Evolutionary conservation across 2,888 invertebrate genomes (phyloP), one percentile per base, ranked within the genome.

Genomic region (Neoascia interrupta): DNA sequence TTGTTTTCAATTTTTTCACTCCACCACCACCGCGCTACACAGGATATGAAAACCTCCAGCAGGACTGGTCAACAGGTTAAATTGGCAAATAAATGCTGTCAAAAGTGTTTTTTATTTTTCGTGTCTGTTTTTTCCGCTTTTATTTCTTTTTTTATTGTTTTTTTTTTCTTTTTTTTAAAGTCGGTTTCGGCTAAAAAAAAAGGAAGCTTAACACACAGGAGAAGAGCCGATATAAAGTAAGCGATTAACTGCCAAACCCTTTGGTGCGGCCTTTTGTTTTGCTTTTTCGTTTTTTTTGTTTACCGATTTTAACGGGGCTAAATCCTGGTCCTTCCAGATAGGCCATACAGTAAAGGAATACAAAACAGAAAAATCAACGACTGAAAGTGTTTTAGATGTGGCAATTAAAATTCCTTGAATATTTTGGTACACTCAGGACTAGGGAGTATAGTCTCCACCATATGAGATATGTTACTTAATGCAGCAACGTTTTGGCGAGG

Each of bases 231-330:
- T 70, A 75, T 75, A 43, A 72, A 76, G 64, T 64, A 58, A 72
- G 51, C 72, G 72, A 76, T 76, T 76, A 72, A 72, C 72, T 64
- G 45, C 72, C 63, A 76, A 72, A 53, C 64, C 63, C 37, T 58
- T 26, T 26, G 8, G 8, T 4, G 8, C n/a, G n/a, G n/a, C n/a
- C n/a, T n/a, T n/a, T n/a, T n/a, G n/a, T n/a, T n/a, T n/a, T n/a
- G n/a, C n/a, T n/a, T n/a, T n/a, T n/a, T n/a, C n/a, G n/a, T n/a
- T n/a, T n/a, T n/a, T n/a, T n/a, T n/a, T n/a, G n/a, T n/a, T n/a
- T n/a, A n/a, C n/a, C n/a, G n/a, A n/a, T n/a, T n/a, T n/a, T n/a
- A 75, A 58, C 70, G 70, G 56, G 63, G 41, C 63, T 70, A 56
- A 63, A 28, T 56, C 63, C 70, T 63, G 53, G 11, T 31, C 13